Conservation (phyloP, 1,140 invertebrate species). For the Pararge aegeria region DNA sequence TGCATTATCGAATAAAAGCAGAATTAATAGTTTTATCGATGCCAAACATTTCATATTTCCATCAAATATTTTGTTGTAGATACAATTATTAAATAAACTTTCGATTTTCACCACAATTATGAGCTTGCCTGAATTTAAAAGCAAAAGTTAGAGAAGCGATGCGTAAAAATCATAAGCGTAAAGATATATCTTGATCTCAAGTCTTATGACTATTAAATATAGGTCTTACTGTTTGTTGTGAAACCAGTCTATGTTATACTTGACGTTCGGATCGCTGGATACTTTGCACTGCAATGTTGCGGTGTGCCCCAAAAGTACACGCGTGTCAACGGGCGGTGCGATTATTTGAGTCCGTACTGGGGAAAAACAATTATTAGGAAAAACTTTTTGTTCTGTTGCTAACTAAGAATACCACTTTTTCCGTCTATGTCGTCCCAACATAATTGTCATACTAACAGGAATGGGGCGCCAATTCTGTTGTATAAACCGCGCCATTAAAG, state of each 20-base stretch:
- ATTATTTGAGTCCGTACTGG: slow-evolving; percentile 95
- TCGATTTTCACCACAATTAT: slow-evolving; percentile 1
- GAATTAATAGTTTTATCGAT: no score
- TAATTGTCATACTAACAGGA: no score
- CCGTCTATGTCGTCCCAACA: no score
- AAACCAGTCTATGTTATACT: slow-evolving; percentile 95
- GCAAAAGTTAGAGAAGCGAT: slow-evolving; percentile 22
- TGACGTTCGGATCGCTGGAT: slow-evolving; percentile 94
- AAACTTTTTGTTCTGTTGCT: neutral
- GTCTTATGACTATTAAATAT: slow-evolving; percentile 1
- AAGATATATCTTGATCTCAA: slow-evolving; percentile 20
- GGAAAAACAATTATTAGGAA: neutral
- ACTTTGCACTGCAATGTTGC: slow-evolving; percentile 96
- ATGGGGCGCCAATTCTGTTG: no score
- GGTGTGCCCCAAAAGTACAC: slow-evolving; percentile 93
- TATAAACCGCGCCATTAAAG: no score
- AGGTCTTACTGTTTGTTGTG: slow-evolving; percentile 88
- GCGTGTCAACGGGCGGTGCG: slow-evolving; percentile 93
- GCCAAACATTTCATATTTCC: neutral
- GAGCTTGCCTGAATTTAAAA: slow-evolving; percentile 9
- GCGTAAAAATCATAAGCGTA: slow-evolving; percentile 23
- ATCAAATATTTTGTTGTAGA: neutral
- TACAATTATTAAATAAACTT: neutral
- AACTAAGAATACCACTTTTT: neutral
- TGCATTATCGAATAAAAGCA: no score